phyloP scores from a whole-genome alignment of 1,140 invertebrate genomes.

The Drosophila nigrodunni region DNA sequence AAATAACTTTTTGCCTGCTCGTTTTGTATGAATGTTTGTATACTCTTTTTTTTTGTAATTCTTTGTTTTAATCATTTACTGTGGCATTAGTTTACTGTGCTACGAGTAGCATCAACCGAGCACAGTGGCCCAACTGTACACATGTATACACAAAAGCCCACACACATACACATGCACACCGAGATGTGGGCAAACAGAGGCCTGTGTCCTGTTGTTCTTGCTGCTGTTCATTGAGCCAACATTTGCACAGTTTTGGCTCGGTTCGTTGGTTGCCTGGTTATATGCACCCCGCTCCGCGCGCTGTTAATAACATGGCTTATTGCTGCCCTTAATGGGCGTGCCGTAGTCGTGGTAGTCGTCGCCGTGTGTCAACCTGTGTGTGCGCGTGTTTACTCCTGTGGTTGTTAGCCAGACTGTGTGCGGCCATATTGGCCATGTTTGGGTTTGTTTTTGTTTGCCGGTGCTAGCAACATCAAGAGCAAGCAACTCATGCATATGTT shows the following conservation, averaged over 20 bases:
- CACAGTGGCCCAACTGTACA: constrained; percentile 30
- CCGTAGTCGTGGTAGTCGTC: constrained; percentile 45
- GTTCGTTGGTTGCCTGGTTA: constrained; percentile 41
- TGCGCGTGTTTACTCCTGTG: constrained; percentile 68
- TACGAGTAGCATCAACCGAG: constrained; percentile 41
- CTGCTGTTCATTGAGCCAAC: constrained; percentile 53
- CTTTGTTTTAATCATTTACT: constrained; percentile 54
- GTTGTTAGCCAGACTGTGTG: constrained; percentile 65
- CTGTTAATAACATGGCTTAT: constrained; percentile 82
- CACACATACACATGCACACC: neutral
- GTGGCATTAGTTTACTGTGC: constrained; percentile 75
- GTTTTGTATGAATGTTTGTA: neutral
- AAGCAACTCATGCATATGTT: constrained; percentile 67
- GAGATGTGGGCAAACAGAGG: constrained; percentile 44
- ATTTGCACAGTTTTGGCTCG: constrained; percentile 76
- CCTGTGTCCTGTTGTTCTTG: constrained; percentile 21
- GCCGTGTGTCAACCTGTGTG: constrained; percentile 19
- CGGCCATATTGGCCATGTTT: constrained; percentile 52
- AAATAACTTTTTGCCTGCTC: neutral
- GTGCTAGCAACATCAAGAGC: constrained; percentile 6
- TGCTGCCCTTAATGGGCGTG: constrained; percentile 73
- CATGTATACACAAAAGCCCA: constrained; percentile 6
- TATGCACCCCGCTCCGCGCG: constrained; percentile 25
- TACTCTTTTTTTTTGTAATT: constrained; percentile 11
- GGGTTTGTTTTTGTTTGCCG: constrained; percentile 75